Conservation (phyloP, 2,888 invertebrate genomes). For the Melinaea marsaeus region DNA sequence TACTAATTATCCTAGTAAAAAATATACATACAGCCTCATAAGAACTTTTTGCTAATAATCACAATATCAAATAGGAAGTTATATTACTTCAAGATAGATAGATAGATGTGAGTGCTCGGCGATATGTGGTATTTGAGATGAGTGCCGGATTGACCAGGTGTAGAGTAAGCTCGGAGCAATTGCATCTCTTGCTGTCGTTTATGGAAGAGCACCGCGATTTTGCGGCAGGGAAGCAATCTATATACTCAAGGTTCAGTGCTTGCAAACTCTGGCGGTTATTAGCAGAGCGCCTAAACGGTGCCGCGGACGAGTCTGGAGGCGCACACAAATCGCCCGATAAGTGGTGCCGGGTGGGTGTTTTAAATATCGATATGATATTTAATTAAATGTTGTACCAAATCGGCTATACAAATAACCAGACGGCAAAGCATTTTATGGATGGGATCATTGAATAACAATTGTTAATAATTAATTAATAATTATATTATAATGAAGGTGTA, state of each 20-base stretch:
- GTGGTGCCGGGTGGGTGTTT: slow-evolving; percentile 64
- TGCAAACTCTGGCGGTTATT: slow-evolving; percentile 69
- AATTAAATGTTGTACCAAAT: background rate
- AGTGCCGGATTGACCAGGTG: slow-evolving; percentile 60
- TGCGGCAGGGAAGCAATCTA: slow-evolving; percentile 66
- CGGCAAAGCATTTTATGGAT: no score
- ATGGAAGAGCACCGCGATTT: slow-evolving; percentile 74
- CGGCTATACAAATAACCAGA: background rate
- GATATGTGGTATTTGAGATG: slow-evolving; percentile 45
- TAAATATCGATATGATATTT: background rate
- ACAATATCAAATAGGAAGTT: background rate
- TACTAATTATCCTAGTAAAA: no score
- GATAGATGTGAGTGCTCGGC: slow-evolving; percentile 9
- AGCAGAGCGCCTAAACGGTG: slow-evolving; percentile 68
- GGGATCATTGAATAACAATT: background rate
- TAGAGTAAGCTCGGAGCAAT: slow-evolving; percentile 68
- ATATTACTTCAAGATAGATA: no score
- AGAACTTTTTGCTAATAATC: background rate
- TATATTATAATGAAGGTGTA: background rate
- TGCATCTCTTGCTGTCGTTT: slow-evolving; percentile 64
- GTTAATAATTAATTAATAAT: no score
- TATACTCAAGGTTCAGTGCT: slow-evolving; percentile 68
- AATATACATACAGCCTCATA: no score
- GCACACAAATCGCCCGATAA: slow-evolving; percentile 69
- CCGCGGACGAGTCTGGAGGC: slow-evolving; percentile 61